phyloP scores from a whole-genome alignment of 2,888 invertebrate genomes.

The Atherix ibis region DNA sequence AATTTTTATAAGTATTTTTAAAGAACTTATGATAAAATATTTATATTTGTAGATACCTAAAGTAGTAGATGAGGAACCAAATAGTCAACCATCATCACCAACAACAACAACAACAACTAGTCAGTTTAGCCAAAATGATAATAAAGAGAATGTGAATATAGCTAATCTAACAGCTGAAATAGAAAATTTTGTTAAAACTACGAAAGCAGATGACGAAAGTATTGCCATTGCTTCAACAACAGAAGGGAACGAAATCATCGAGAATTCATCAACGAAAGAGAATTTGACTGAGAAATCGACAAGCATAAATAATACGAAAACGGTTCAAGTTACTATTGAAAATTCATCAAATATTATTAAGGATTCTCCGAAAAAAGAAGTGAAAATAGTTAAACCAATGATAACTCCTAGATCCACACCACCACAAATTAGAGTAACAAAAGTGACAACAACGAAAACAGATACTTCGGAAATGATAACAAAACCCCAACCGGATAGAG shows the following conservation, averaged over 20 bases:
- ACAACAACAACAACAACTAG: constrained; percentile 1
- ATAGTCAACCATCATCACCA: constrained; percentile 3
- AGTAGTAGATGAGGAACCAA: constrained; percentile 10
- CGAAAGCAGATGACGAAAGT: constrained; percentile 9
- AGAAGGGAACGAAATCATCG: too few species aligned
- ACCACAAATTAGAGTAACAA: background rate
- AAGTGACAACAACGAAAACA: background rate
- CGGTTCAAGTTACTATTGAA: background rate
- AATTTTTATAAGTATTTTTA: too few species aligned
- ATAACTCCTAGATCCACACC: background rate
- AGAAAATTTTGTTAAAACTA: constrained; percentile 21
- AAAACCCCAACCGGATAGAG: background rate
- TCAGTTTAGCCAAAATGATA: constrained; percentile 8
- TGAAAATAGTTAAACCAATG: too few species aligned
- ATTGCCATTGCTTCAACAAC: too few species aligned
- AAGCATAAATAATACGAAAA: too few species aligned
- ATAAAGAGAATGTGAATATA: constrained; percentile 15
- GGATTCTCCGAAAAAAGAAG: too few species aligned
- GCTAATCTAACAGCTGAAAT: constrained; percentile 25
- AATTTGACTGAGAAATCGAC: too few species aligned
- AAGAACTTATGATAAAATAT: too few species aligned
- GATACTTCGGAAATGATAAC: background rate
- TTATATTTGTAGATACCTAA: constrained; percentile 10
- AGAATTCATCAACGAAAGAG: too few species aligned
- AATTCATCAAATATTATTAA: background rate